Evolutionary conservation across 2,888 invertebrate species (phyloP).

Genomic region (Gasteruption jaculator): DNA sequence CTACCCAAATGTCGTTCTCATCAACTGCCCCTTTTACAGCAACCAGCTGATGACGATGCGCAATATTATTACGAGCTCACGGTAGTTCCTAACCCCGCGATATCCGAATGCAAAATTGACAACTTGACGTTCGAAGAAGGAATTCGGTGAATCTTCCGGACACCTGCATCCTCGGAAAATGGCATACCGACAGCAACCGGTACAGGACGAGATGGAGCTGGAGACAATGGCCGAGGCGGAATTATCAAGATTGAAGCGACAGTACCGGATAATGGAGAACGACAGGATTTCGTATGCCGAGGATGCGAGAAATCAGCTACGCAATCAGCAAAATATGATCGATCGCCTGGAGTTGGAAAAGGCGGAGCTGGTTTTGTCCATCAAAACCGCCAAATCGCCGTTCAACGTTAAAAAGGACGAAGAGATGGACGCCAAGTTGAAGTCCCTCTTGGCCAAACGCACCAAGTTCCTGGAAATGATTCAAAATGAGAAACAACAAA

Average conservation of each 20-base stretch:
- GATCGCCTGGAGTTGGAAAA: constrained; percentile 60
- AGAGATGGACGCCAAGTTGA: constrained; percentile 55
- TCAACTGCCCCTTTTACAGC: no score
- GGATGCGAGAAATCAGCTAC: constrained; percentile 64
- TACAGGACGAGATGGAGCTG: constrained; percentile 66
- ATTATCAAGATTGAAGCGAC: constrained; percentile 71
- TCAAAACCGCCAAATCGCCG: constrained; percentile 57
- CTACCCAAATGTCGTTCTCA: no score
- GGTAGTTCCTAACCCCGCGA: no score
- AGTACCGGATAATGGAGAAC: constrained; percentile 79
- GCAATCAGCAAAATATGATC: constrained; percentile 63
- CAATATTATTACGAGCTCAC: no score
- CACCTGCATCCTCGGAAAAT: no score
- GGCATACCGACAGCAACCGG: constrained; percentile 43
- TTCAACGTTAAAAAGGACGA: constrained; percentile 58
- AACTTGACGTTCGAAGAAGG: no score
- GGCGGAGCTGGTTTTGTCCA: constrained; percentile 60
- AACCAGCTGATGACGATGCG: no score
- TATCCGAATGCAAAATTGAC: no score
- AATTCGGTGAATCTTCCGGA: no score
- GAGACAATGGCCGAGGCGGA: constrained; percentile 77
- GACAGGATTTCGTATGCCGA: constrained; percentile 68
- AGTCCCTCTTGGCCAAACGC: constrained; percentile 56
- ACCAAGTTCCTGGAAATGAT: constrained; percentile 56
- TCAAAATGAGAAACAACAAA: constrained; percentile 53